Evolutionary conservation across 1,140 invertebrate species (phyloP).

Genomic region (Heliothis virescens): DNA sequence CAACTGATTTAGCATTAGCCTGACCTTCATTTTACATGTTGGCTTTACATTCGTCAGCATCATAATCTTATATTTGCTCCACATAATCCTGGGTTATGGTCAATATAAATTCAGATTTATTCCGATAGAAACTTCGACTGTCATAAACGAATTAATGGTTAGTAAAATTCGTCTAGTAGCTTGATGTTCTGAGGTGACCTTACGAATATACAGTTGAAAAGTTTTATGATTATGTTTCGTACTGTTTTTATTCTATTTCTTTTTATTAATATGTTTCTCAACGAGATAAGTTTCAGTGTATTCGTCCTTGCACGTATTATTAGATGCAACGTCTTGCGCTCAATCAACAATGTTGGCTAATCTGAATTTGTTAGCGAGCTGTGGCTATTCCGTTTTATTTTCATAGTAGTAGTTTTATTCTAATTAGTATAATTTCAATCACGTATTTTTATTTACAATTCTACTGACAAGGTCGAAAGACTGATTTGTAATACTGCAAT

Average conservation of each 20-base stretch:
- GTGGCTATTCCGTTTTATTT: neutral
- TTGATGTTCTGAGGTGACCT: neutral
- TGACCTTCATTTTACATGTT: neutral
- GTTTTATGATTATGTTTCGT: conserved; percentile 3
- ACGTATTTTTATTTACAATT: neutral
- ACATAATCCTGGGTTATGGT: neutral
- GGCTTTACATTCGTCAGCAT: neutral
- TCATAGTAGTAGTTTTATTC: neutral
- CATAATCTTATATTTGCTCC: neutral
- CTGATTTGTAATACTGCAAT: too few relatives aligned
- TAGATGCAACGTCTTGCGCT: conserved; percentile 7
- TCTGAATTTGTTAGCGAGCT: neutral
- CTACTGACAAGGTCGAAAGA: too few relatives aligned
- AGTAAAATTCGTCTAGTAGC: conserved; percentile 9
- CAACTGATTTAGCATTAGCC: neutral
- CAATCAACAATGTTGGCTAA: neutral
- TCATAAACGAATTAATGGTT: conserved; percentile 7
- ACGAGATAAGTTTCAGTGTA: conserved; percentile 2
- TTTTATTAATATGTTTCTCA: conserved; percentile 6
- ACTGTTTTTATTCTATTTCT: neutral
- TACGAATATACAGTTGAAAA: neutral
- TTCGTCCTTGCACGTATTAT: neutral
- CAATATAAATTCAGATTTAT: conserved; percentile 16
- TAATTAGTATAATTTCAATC: neutral
- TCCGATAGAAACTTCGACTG: neutral